These are phyloP conservation scores for Probosciger aterrimus DNA, from an alignment of 2,113 vertebrate species.

Conservation along the genomic window DNA sequence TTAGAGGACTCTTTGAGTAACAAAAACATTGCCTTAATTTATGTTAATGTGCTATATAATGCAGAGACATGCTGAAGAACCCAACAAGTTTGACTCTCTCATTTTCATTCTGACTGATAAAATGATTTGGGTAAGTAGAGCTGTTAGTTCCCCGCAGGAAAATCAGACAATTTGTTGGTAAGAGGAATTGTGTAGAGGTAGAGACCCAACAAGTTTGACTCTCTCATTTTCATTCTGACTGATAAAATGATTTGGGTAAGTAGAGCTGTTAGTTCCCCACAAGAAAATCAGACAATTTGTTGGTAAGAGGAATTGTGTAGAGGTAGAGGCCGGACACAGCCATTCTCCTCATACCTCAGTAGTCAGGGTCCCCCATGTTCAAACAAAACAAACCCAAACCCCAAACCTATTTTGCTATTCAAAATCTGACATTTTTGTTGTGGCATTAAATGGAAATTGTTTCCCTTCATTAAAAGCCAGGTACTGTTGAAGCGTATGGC, in stretches of 20 bases:
- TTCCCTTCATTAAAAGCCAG: neutral
- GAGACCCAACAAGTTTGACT: neutral
- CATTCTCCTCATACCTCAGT: neutral
- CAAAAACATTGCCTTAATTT: conserved; percentile 32
- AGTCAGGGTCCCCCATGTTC: neutral
- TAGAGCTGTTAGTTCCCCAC: neutral
- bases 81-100: neutral
- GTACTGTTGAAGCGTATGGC: neutral
- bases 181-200: neutral
- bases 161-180: neutral
- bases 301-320: neutral
- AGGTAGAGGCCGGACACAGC: neutral
- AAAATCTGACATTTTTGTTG: neutral
- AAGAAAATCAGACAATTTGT: neutral
- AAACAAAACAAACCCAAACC: neutral
- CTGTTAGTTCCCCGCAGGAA: neutral
- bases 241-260: conserved; percentile 8
- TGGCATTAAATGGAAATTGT: neutral
- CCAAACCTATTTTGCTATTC: neutral
- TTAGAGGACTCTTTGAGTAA: neutral
- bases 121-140: neutral
- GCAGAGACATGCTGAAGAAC: conserved; percentile 16
- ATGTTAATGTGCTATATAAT: conserved; percentile 31
- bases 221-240: neutral
- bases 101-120: conserved; percentile 7